Base-by-base conservation (phyloP, 2,113 vertebrate species). In the Bungarus multicinctus region DNA sequence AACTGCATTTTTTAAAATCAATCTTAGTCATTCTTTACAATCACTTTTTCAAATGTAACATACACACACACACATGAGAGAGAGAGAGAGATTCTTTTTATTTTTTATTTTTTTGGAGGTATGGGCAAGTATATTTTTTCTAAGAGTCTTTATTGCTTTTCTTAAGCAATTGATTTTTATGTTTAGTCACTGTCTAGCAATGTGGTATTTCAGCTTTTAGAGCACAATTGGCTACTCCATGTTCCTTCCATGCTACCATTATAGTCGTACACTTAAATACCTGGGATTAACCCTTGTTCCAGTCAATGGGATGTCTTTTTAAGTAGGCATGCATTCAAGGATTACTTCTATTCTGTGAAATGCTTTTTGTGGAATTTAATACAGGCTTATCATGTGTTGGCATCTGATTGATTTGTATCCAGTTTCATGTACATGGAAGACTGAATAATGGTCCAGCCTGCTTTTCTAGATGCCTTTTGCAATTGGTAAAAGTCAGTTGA, bases 331-430 rank as follows among this genome's bases (percentile, higher is more conserved):
- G 87, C 54, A 55, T 52, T 95, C 95, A 60, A 57, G 96, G 94
- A 95, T 96, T 97, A 91, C 92, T 93, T 89, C 85, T 90, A 47
- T 47, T 74, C 11, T 94, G 92, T 94, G 50, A 54, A 97, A 64
- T 93, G 90, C 85, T 93, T 45, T 91, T 39, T 22, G 64, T 85
- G 9, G 96, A 92, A 95, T 95, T 92, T 94, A 89, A 0, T 91
- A 93, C 0, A 2, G 93, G 92, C 91, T 95, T 97, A 95, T 97
- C 95, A 95, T 94, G 95, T 93, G 94, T 95, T 95, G 95, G 92
- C 87, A 95, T 94, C 88, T 94, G 91, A 87, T 92, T 94, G 89
- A 89, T 85, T 97, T 97, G 89, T 91, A 94, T 97, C 94, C 92
- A 39, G n/a, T 92, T 69, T 90, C 20, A 52, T 52, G 89, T 94